Conservation (phyloP, 2,888 invertebrate species). For the Tinea trinotella region DNA sequence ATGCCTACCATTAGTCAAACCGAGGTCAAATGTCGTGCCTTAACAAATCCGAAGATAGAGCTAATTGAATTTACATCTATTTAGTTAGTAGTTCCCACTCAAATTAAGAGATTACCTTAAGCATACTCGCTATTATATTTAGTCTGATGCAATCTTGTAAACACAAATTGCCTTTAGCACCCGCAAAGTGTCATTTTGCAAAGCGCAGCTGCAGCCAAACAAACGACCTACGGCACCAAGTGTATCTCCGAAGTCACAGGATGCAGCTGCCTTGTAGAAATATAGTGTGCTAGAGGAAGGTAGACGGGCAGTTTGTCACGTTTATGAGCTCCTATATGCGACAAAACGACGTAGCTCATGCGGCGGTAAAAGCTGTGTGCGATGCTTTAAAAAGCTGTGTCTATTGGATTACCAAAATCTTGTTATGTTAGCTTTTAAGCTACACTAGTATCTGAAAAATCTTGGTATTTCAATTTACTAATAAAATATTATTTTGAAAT, state of each 20-base stretch:
- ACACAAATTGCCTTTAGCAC: slow-evolving; percentile 18
- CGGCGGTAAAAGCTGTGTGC: slow-evolving; percentile 9
- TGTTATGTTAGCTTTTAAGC: not conserved
- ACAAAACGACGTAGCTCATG: slow-evolving; percentile 23
- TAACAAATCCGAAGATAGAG: too few relatives aligned
- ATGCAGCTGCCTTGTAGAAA: slow-evolving; percentile 30
- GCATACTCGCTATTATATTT: not conserved
- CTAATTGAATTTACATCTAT: too few relatives aligned
- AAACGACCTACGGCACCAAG: slow-evolving; percentile 2
- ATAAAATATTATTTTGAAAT: too few relatives aligned
- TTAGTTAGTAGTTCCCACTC: too few relatives aligned
- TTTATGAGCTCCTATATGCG: slow-evolving; percentile 40
- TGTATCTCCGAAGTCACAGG: slow-evolving; percentile 13
- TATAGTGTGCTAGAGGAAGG: slow-evolving; percentile 36
- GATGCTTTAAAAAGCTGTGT: slow-evolving; percentile 4
- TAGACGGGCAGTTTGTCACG: slow-evolving; percentile 40
- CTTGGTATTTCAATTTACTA: not conserved
- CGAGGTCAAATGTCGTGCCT: too few relatives aligned
- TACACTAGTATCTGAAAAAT: not conserved
- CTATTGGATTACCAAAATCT: slow-evolving; percentile 1
- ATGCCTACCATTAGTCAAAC: too few relatives aligned
- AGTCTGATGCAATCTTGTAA: slow-evolving; percentile 9
- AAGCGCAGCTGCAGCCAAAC: slow-evolving; percentile 13
- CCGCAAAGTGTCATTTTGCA: slow-evolving; percentile 18
- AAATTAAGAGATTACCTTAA: not conserved